These are phyloP conservation scores for Dryocosmus kuriphilus DNA, from an alignment of 2,888 invertebrate genomes.

Conservation along the genomic window DNA sequence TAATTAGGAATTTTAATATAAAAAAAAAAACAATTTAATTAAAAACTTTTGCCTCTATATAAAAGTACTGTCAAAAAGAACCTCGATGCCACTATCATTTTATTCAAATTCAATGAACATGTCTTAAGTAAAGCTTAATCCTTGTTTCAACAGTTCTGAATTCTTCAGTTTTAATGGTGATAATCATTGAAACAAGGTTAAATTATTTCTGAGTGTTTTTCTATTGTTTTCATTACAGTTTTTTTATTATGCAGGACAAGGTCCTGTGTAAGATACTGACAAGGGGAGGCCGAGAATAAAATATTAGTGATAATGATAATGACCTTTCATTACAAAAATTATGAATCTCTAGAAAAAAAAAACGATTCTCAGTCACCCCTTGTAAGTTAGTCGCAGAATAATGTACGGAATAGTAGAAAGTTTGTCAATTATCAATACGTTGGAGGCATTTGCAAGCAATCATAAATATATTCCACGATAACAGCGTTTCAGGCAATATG, in stretches of 20 bases:
- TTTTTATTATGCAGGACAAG: background rate
- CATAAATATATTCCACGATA: constrained; percentile 7
- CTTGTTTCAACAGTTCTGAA: too few species aligned
- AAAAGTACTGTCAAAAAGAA: background rate
- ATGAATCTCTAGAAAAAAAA: too few species aligned
- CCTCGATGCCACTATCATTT: background rate
- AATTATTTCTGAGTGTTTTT: too few species aligned
- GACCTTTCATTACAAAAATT: too few species aligned
- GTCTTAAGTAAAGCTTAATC: too few species aligned
- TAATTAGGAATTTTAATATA: background rate
- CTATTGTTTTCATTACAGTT: background rate
- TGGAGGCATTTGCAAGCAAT: constrained; percentile 27
- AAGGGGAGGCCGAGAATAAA: too few species aligned
- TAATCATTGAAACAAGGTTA: too few species aligned
- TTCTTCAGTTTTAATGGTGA: too few species aligned
- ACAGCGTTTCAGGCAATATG: constrained; percentile 35
- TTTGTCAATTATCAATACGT: constrained; percentile 27
- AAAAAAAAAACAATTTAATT: background rate
- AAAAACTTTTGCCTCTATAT: too few species aligned
- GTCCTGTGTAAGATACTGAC: background rate
- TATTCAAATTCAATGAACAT: background rate
- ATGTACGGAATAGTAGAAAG: background rate
- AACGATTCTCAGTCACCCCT: too few species aligned
- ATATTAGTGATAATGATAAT: too few species aligned
- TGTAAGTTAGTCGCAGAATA: background rate